Conservation (phyloP, 2,113 vertebrate genomes). For the Trachemys scripta region DNA sequence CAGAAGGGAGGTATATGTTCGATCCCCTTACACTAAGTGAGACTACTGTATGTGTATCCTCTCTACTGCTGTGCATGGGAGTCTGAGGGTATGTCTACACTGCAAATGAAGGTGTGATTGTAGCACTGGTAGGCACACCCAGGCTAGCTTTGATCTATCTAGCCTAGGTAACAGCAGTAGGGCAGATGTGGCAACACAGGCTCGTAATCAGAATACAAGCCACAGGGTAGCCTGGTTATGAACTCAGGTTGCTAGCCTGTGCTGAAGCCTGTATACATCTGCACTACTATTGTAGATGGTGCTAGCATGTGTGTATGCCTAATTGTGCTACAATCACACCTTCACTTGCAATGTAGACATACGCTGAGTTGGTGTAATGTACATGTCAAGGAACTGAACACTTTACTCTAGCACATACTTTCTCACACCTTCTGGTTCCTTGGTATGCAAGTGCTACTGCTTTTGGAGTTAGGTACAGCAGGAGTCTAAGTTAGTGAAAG, state of each 20-base stretch:
- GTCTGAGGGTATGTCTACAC: not conserved
- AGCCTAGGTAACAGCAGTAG: not conserved
- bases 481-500: not conserved
- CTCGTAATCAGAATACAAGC: not conserved
- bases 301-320: not conserved
- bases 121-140: not conserved
- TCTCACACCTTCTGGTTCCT: rapidly evolving
- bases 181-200: not conserved
- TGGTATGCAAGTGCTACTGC: not conserved
- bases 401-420: not conserved
- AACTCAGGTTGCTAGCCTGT: not conserved
- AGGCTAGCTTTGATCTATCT: not conserved
- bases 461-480: not conserved
- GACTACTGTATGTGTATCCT: not conserved
- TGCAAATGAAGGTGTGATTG: not conserved
- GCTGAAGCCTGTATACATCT: not conserved
- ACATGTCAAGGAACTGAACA: not conserved
- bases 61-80: not conserved
- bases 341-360: not conserved
- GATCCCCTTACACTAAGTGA: not conserved
- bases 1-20: not conserved
- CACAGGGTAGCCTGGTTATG: not conserved
- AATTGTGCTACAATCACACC: not conserved
- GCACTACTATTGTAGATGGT: not conserved
- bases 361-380: not conserved